phyloP scores from a whole-genome alignment of 2,888 invertebrate genomes.

The Drosophila histrio region DNA sequence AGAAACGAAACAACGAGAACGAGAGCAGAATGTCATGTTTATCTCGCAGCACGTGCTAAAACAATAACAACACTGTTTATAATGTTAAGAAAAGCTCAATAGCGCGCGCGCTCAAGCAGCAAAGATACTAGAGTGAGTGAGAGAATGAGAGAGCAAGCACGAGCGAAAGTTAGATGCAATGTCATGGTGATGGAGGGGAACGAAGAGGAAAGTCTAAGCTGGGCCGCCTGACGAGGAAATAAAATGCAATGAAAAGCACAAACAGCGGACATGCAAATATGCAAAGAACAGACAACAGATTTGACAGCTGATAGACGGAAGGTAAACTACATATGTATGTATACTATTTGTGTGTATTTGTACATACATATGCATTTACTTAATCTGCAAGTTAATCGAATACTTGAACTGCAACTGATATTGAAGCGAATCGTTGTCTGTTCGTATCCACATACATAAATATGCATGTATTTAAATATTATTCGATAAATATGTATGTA shows the following conservation, averaged over 20 bases:
- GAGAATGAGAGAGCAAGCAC: constrained; percentile 6
- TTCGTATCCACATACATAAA: not conserved
- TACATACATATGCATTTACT: not conserved
- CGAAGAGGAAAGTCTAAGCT: constrained; percentile 30
- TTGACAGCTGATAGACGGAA: constrained; percentile 54
- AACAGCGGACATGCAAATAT: constrained; percentile 68
- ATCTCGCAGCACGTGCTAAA: constrained; percentile 73
- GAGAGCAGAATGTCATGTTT: constrained; percentile 52
- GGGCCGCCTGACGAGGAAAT: constrained; percentile 61
- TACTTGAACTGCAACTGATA: constrained; percentile 10
- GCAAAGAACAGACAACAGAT: constrained; percentile 50
- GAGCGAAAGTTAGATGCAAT: constrained; percentile 18
- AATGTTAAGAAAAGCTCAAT: constrained; percentile 62
- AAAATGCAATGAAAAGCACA: constrained; percentile 78
- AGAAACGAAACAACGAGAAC: constrained; percentile 35
- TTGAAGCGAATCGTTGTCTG: not conserved
- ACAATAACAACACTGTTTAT: constrained; percentile 62
- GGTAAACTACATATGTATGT: constrained; percentile 11
- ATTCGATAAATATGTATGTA: not conserved
- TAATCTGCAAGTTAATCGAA: not conserved
- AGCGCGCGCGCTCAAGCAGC: constrained; percentile 17
- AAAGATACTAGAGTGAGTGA: not conserved
- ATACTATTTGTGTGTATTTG: not conserved
- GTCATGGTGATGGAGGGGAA: not conserved
- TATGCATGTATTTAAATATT: not conserved